Evolutionary conservation across 2,888 invertebrate species (phyloP), one percentile per base, ranked within the genome.

Genomic region (Agrotis segetum): DNA sequence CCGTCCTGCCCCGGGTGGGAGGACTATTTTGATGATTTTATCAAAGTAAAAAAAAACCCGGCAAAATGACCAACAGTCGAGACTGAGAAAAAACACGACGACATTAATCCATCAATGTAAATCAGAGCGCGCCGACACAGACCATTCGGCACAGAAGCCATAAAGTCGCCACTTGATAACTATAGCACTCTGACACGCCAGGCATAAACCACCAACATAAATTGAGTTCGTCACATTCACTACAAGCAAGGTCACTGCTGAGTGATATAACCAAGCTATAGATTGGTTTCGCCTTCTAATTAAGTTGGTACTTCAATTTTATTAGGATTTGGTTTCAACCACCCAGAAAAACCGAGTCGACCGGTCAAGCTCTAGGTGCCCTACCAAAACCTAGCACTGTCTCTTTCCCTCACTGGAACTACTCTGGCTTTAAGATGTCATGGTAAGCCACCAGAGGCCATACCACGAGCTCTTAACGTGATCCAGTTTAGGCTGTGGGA

Each of bases 171-270:
- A 65, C 56, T 62, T 65, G 68, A 55, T 65, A 69, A 62, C 65
- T 40, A 79, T 66, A 79, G 58, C 24, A 21, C 50, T 62, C 53
- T 53, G 58, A 55, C 79, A 74, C 79, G 79, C 74, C n/a, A 60
- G 9, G n/a, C 24, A 50, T 65, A 62, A 78, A 73, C 55, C 59
- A 79, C 52, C 13, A 50, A 69, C 47, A 55, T 73, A 67, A 73
- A 64, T 78, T 78, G 68, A 74, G 52, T 74, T 44, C 63, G 53
- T 53, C 55, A 62, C 47, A 52, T 66, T 74, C 58, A 62, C 40
- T 55, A 21, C 40, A 17, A 29, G 3, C 62, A 66, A 69, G 59
- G 74, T 60, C 50, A 60, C 9, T 21, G 17, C 9, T 77, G 56
- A 34, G 56, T 56, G 56, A 56, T 56, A 59, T n/a, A n/a, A n/a